Base-by-base conservation (phyloP, 2,888 invertebrate species). In the Aspidiotus destructor region DNA sequence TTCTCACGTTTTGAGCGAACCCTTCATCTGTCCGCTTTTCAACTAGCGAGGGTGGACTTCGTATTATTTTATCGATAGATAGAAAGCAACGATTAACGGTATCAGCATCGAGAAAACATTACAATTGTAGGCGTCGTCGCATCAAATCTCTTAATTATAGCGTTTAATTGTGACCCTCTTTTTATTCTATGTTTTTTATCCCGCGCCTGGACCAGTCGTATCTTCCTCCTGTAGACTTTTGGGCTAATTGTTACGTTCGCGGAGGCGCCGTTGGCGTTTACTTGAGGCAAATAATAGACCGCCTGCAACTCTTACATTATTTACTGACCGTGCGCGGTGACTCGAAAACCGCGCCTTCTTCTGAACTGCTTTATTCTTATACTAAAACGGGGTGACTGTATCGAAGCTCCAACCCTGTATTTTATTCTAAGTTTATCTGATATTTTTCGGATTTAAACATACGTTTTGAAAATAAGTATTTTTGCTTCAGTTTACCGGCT, bases 121-220 rank as follows among this genome's bases (percentile, higher is more conserved):
- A 54, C 54, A 15, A 44, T 65, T 44, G 65, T 65, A 57, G 65
- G 57, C 65, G 60, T 67, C 67, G 67, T 67, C 67, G 60, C 48
- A 57, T 58, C 67, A 60, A 67, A 67, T 67, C 67, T 60, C 58
- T 67, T 67, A 67, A 67, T 67, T 67, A 67, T 67, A 67, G 65
- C 65, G 65, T 65, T 65, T 65, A 65, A 65, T 65, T 65, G 65
- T 54, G 65, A 63, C 40, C 54, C 28, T 16, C 57, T 57, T 57
- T 60, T 48, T 53, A 15, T 55, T 55, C 16, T 1, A 16, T 55
- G 48, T n/a, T 55, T 55, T 55, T 41, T 28, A 28, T 55, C 41
- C 28, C 28, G 28, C 53, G 61, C 55, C 9, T 40, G 15, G 41
- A 3, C 15, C 2, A 13, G 61, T 13, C n/a, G 9, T 55, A 63